Conservation (phyloP, 2,797 vertebrate genomes). For the Prionace glauca region DNA sequence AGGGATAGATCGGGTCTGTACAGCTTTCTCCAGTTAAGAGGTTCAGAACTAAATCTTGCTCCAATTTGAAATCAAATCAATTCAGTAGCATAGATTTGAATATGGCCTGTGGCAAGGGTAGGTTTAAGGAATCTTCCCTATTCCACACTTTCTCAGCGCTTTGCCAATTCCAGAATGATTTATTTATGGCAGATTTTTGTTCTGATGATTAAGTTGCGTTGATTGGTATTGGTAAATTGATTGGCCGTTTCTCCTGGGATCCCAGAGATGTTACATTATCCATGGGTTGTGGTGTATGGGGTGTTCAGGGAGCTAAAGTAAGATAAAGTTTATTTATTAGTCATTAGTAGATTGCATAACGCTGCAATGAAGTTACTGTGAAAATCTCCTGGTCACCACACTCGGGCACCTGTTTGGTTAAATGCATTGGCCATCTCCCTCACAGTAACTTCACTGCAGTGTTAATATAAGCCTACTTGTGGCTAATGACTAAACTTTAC, state of each 20-base stretch:
- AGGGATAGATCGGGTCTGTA: too few species aligned
- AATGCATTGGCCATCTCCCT: too few species aligned
- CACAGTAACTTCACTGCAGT: too few species aligned
- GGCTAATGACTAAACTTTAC: too few species aligned
- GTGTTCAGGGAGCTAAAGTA: too few species aligned
- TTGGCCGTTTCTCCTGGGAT: background rate
- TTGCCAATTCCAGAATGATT: background rate
- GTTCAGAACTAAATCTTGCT: background rate
- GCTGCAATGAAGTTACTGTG: too few species aligned
- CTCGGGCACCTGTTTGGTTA: too few species aligned
- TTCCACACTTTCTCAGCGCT: background rate
- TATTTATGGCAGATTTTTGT: background rate
- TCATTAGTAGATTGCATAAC: too few species aligned
- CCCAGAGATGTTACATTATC: background rate
- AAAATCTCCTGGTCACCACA: too few species aligned
- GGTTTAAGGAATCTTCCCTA: background rate
- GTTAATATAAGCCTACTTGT: too few species aligned
- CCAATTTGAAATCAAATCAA: background rate
- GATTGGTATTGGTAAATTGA: background rate
- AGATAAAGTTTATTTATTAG: too few species aligned
- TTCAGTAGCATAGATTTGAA: background rate
- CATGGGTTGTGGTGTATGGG: background rate
- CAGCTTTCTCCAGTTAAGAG: background rate
- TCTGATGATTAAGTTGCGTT: background rate
- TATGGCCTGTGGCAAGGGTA: background rate